Percentiles rank a stretch among this genome's conserved stretches.
phyloP scores from a whole-genome alignment of 2,888 invertebrate genomes.

The Mantis religiosa region DNA sequence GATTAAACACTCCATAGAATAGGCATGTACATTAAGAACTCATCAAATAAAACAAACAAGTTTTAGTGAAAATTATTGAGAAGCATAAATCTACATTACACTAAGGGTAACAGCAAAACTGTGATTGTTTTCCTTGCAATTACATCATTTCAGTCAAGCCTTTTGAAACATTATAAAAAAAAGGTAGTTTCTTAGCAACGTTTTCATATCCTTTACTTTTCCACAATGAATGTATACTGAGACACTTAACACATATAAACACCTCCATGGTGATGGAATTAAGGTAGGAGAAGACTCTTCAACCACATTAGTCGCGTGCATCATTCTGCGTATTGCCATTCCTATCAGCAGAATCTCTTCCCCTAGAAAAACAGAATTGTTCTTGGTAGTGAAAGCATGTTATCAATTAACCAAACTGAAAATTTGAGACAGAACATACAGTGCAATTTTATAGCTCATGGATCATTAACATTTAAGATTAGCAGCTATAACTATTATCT shows the following conservation, averaged over 20 bases:
- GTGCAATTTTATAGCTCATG: too few species aligned
- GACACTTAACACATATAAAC: background rate
- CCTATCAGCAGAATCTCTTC: constrained; percentile 13
- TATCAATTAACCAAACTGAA: too few species aligned
- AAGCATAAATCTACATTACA: background rate
- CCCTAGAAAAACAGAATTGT: constrained; percentile 2
- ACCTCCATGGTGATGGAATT: background rate
- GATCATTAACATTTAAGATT: too few species aligned
- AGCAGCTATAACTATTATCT: too few species aligned
- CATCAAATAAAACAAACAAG: background rate
- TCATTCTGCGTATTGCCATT: constrained; percentile 23
- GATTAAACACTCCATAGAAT: background rate
- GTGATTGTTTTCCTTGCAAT: background rate
- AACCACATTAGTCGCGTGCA: constrained; percentile 8
- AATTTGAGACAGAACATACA: too few species aligned
- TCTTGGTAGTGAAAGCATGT: too few species aligned
- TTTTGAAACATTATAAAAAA: background rate
- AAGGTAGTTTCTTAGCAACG: background rate
- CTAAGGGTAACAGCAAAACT: background rate
- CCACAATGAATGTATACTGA: background rate
- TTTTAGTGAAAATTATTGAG: background rate
- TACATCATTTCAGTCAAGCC: background rate
- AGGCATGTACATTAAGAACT: background rate
- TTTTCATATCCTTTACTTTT: background rate
- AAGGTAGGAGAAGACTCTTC: background rate